Evolutionary conservation across 2,113 vertebrate species (phyloP), one percentile per base, ranked within the genome.

Genomic region (Pygoscelis adeliae): DNA sequence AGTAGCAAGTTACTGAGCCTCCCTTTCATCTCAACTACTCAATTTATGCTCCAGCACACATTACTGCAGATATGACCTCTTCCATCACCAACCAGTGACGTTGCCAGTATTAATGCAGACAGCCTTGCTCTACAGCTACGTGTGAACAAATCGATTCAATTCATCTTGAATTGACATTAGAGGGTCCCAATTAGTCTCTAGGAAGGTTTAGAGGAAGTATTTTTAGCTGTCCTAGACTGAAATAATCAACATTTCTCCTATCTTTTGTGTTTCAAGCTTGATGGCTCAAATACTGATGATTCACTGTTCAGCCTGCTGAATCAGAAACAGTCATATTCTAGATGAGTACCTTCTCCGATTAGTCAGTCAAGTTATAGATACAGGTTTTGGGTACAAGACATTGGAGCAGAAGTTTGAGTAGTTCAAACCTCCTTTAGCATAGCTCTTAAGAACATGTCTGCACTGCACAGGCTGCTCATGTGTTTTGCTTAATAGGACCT

Each of bases 31-130:
- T 91, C 84, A 53, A 19, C 38, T 52, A 70, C 82, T 90, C 96
- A 87, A 90, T 91, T 85, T 81, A 94, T 84, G 89, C 94, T 96
- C 90, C 82, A 91, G 88, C 91, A 97, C 94, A 96, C 87, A 80
- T 93, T 81, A 91, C 92, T 93, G 96, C 87, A 91, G 90, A 87
- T 78, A 82, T 21, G 76, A 89, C 94, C 90, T 93, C 87, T 34
- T 94, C 94, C 91, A 96, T 89, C 84, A 89, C n/a, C 74, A 67
- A 10, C 69, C 22, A 67, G 71, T 47, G 93, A 89, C 26, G 34
- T 2, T 13, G 77, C 76, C 91, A 61, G 34, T 79, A 66, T 84
- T 95, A 87, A 87, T 20, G 29, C 78, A 56, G 53, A 44, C 52
- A 49, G 91, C 77, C 90, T 76, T 76, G 67, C 81, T 94, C 88